Percentiles rank a stretch among this genome's conserved stretches.
Evolutionary conservation across 2,113 vertebrate species (phyloP).

Genomic region (Melanerpes aurifrons): DNA sequence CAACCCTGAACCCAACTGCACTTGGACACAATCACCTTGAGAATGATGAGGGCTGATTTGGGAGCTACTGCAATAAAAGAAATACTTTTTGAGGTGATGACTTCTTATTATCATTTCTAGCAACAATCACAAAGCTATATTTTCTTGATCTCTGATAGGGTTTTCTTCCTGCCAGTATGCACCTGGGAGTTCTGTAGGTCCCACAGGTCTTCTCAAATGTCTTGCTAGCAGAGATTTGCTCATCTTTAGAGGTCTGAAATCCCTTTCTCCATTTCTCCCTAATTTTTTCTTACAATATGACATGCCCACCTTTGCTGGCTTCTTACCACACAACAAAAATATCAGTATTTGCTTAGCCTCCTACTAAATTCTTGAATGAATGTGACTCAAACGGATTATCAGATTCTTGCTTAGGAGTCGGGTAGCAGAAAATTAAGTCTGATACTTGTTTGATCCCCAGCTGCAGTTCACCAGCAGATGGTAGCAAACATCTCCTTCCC

Average conservation of each 20-base stretch:
- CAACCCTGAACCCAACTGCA: neutral
- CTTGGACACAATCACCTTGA: neutral
- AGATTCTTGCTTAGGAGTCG: neutral
- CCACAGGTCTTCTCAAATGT: neutral
- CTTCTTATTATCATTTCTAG: neutral
- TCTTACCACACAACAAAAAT: neutral
- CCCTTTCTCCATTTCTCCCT: neutral
- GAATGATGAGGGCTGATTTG: neutral
- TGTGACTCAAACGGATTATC: neutral
- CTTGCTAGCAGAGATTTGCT: neutral
- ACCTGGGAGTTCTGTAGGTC: neutral
- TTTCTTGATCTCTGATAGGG: neutral
- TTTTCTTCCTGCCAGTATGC: neutral
- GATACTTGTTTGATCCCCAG: neutral
- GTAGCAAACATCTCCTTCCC: constrained; percentile 38
- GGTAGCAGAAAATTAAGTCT: neutral
- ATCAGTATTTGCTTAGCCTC: neutral
- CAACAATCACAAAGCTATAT: neutral
- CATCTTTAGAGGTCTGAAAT: neutral
- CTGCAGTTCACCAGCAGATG: constrained; percentile 40
- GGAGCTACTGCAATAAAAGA: neutral
- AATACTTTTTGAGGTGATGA: neutral
- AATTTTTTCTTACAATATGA: neutral
- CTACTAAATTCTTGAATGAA: neutral
- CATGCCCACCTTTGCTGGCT: neutral